Conservation (phyloP, 1,140 invertebrate species). For the Elysia chlorotica region DNA sequence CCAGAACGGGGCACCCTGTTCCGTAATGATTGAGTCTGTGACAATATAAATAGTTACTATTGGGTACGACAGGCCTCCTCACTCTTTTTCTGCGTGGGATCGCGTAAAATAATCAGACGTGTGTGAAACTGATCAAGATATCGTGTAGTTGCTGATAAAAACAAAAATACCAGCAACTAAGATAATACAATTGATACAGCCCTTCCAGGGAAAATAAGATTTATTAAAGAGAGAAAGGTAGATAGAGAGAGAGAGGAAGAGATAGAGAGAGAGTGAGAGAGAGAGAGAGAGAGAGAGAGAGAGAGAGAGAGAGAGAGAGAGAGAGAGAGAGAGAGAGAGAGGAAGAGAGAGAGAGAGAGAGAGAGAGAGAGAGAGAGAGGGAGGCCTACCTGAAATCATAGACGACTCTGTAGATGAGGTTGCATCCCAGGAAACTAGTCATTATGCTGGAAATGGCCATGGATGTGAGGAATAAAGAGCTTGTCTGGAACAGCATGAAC, state of each 20-base stretch:
- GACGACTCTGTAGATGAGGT: conserved; percentile 40
- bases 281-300: background rate
- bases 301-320: conserved; percentile 6
- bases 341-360: background rate
- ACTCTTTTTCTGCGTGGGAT: too few species aligned
- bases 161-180: too few species aligned
- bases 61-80: too few species aligned
- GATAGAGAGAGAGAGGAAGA: background rate
- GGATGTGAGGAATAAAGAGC: conserved; percentile 35
- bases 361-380: background rate
- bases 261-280: background rate
- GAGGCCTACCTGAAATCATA: conserved; percentile 27
- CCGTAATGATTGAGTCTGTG: too few species aligned
- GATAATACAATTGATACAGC: too few species aligned
- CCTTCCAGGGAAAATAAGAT: too few species aligned
- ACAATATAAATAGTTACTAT: too few species aligned
- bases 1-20: too few species aligned
- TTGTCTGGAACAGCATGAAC: conserved; percentile 39
- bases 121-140: too few species aligned
- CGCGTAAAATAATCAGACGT: too few species aligned
- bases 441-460: conserved; percentile 38
- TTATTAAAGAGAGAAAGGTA: too few species aligned
- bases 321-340: conserved; percentile 6
- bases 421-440: conserved; percentile 36
- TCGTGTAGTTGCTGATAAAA: too few species aligned